Evolutionary conservation across 2,888 invertebrate species (phyloP).

Genomic region (Cantharis lateralis): DNA sequence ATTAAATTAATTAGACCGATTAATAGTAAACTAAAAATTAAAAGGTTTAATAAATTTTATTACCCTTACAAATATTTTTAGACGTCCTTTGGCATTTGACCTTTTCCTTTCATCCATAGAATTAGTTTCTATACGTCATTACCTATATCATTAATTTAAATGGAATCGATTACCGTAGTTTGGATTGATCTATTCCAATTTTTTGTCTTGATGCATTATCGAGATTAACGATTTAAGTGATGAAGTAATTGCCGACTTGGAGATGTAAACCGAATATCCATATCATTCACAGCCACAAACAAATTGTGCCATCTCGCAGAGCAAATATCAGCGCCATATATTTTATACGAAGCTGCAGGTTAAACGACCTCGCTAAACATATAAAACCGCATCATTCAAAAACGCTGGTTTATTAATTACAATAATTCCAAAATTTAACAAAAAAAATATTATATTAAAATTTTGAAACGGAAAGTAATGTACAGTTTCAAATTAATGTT

Average conservation of each 20-base stretch:
- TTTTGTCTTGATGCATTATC: background rate
- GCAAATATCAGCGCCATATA: background rate
- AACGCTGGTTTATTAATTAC: background rate
- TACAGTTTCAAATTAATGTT: no score
- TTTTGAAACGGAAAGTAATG: background rate
- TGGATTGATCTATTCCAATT: background rate
- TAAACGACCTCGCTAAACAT: background rate
- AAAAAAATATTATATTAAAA: background rate
- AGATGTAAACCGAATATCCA: background rate
- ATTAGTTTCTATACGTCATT: background rate
- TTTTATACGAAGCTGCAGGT: background rate
- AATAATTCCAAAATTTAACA: background rate
- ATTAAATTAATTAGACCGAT: no score
- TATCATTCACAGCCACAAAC: background rate
- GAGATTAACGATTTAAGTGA: background rate
- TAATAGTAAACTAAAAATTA: no score
- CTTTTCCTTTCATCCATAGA: background rate
- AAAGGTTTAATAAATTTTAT: no score
- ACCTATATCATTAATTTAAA: background rate
- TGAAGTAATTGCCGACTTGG: background rate
- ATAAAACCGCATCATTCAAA: background rate
- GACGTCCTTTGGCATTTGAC: background rate
- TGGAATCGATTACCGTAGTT: background rate
- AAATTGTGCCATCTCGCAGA: background rate
- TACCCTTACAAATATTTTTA: no score